A percentile compares a stretch with the other conserved stretches of the same genome.
Evolutionary conservation across 2,113 vertebrate species (phyloP).

Genomic region (human (Homo sapiens)): DNA sequence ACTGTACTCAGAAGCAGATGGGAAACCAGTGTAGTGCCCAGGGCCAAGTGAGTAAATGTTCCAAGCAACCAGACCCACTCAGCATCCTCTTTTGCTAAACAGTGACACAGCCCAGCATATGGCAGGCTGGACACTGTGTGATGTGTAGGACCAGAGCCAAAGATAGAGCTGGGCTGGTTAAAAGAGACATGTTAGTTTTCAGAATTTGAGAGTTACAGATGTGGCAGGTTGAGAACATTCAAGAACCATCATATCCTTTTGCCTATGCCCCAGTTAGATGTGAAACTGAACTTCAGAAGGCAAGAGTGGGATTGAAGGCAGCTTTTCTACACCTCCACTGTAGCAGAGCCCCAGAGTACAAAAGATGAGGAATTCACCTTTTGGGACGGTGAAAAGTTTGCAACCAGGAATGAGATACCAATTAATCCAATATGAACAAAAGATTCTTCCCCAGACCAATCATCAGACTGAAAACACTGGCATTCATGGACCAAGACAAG

Average conservation of each 20-base stretch:
- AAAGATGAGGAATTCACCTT: background rate
- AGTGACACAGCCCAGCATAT: slow-evolving; percentile 64
- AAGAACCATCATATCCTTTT: background rate
- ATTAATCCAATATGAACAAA: background rate
- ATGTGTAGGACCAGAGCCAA: slow-evolving; percentile 13
- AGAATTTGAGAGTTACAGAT: background rate
- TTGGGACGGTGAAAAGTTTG: background rate
- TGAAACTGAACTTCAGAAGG: background rate
- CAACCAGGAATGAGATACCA: background rate
- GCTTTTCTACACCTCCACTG: background rate
- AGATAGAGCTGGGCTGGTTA: background rate
- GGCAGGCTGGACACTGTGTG: slow-evolving; percentile 43
- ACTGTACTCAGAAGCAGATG: slow-evolving; percentile 67
- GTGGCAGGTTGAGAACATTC: background rate
- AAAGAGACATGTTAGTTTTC: slow-evolving; percentile 15
- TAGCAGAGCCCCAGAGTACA: background rate
- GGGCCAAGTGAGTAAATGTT: slow-evolving; percentile 67
- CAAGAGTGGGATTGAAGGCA: background rate
- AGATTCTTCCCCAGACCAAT: background rate
- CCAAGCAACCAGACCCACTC: slow-evolving; percentile 57
- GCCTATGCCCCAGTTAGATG: background rate
- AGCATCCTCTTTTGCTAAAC: slow-evolving; percentile 57
- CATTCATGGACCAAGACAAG: background rate
- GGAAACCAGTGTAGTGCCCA: background rate
- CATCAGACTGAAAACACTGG: background rate